A percentile compares a stretch with the other conserved stretches of the same genome.
Conservation (phyloP, 1,140 invertebrate species). For the Drosophila trapezifrons region DNA sequence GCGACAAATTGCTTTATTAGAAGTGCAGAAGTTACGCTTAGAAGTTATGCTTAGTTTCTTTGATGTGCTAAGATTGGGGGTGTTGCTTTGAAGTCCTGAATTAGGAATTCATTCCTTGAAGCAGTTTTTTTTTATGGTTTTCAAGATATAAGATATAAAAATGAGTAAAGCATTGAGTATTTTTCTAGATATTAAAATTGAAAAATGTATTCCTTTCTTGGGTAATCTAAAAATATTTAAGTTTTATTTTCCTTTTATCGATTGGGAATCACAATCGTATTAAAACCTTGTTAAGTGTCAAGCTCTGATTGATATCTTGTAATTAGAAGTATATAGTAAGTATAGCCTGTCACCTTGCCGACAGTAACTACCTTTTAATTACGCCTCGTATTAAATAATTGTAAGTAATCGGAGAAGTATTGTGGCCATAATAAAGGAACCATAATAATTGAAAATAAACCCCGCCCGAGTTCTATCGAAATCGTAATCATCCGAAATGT, state of each 20-base stretch:
- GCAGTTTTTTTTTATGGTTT: background rate
- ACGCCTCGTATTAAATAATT: constrained; percentile 14
- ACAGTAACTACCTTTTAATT: constrained; percentile 18
- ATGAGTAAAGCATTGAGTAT: background rate
- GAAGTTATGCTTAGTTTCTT: constrained; percentile 26
- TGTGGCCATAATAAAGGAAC: background rate
- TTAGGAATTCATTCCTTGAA: constrained; percentile 13
- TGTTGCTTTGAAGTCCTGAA: constrained; percentile 21
- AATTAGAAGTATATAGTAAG: constrained; percentile 8
- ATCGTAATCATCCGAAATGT: constrained; percentile 22
- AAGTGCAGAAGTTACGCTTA: constrained; percentile 23
- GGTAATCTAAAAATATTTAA: background rate
- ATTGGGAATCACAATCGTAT: background rate
- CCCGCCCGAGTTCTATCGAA: constrained; percentile 10
- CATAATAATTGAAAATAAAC: constrained; percentile 1
- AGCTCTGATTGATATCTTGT: constrained; percentile 12
- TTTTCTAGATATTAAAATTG: background rate
- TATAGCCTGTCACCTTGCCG: background rate
- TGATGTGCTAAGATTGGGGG: constrained; percentile 20
- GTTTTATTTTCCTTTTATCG: background rate
- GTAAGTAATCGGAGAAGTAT: background rate
- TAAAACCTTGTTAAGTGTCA: background rate
- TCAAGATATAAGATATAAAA: no score
- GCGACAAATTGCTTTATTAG: constrained; percentile 73
- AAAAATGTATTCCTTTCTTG: background rate